Evolutionary conservation across 1,140 invertebrate genomes (phyloP).

Genomic region (Orius laevigatus): DNA sequence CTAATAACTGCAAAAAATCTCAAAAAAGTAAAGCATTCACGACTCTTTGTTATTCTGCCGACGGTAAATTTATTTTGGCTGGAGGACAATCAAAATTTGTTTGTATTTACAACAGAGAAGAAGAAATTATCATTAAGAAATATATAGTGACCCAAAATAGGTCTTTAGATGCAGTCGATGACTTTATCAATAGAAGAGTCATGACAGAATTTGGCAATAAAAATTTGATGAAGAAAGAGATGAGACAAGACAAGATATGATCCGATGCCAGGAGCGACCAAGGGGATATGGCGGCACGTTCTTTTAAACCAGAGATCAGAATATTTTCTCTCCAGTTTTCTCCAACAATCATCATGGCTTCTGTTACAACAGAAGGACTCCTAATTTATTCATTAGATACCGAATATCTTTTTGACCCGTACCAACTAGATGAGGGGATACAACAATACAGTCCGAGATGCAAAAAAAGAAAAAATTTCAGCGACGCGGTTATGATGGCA

Average conservation of each 20-base stretch:
- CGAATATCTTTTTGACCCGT: slow-evolving; percentile 67
- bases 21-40: slow-evolving; percentile 71
- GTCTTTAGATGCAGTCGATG: slow-evolving; percentile 82
- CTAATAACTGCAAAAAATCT: slow-evolving; percentile 66
- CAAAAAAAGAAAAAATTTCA: slow-evolving; percentile 46
- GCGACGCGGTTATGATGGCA: slow-evolving; percentile 59
- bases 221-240: slow-evolving; percentile 67
- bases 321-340: slow-evolving; percentile 78
- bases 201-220: slow-evolving; percentile 89
- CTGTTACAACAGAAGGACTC: slow-evolving; percentile 85
- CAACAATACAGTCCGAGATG: slow-evolving; percentile 45
- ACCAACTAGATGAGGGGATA: slow-evolving; percentile 61
- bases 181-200: slow-evolving; percentile 75
- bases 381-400: slow-evolving; percentile 76
- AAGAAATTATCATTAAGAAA: slow-evolving; percentile 69
- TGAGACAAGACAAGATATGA: slow-evolving; percentile 46
- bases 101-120: slow-evolving; percentile 76
- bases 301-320: slow-evolving; percentile 71
- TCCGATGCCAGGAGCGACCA: slow-evolving; percentile 74
- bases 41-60: slow-evolving; percentile 78
- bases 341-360: slow-evolving; percentile 72
- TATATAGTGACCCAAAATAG: slow-evolving; percentile 88
- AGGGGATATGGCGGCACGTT: slow-evolving; percentile 78
- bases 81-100: slow-evolving; percentile 86
- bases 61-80: slow-evolving; percentile 75